Conservation (phyloP, 2,113 vertebrate genomes). For the Zosterops hypoxanthus region DNA sequence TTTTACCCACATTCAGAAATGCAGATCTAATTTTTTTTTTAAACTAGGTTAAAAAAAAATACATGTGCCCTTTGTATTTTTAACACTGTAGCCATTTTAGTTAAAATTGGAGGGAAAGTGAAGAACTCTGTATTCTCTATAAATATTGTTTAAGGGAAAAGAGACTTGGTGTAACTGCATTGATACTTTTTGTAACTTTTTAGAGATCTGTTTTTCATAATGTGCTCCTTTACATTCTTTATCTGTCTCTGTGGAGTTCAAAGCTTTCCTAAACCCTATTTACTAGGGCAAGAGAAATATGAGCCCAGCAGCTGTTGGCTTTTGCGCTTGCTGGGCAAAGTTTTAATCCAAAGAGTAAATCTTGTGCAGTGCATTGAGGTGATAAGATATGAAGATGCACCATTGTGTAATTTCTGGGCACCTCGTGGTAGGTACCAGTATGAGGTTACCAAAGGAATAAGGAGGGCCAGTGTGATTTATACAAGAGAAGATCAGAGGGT, state of each 20-base stretch:
- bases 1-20: background rate
- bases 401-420: background rate
- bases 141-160: background rate
- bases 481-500: slow-evolving; percentile 28
- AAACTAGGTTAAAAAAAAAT: background rate
- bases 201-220: background rate
- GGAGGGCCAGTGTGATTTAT: background rate
- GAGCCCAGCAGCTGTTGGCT: background rate
- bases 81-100: background rate
- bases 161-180: background rate
- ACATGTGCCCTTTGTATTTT: background rate
- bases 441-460: background rate
- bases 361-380: background rate
- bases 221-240: background rate
- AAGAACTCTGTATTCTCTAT: background rate
- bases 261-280: background rate
- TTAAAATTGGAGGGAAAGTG: background rate
- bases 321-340: background rate
- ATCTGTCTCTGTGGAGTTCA: background rate
- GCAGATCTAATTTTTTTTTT: background rate
- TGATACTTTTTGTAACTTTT: background rate
- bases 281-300: background rate
- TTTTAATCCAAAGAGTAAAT: background rate
- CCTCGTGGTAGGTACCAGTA: background rate
- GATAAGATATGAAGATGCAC: background rate